Base-by-base conservation (phyloP, 2,113 vertebrate genomes). In the Apeltes quadracus region DNA sequence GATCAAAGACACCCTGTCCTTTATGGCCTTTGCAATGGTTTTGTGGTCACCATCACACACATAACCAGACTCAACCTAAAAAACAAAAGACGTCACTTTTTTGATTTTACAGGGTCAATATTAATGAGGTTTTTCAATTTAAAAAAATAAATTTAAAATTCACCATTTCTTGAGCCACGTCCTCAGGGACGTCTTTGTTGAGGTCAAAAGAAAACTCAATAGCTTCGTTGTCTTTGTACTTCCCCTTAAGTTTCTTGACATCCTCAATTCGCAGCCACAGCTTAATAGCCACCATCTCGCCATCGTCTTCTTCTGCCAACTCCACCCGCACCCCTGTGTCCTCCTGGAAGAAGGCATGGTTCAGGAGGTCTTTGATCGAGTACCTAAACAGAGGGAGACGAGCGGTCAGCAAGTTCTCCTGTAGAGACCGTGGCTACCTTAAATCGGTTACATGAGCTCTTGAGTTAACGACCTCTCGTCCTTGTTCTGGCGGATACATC, bases 171-270 rank as follows among this genome's bases (percentile, higher is more conserved):
- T 98, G 97, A 57, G 97, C 96, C 83, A 99, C 97, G 54, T 97
- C 97, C 79, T 99, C 97, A 59, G 97, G 95, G 44, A 98, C 95
- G 72, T 99, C 97, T 93, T 96, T 97, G 83, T 93, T 93, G 87
- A 99, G 93, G 85, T 99, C 97, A 93, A 99, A 99, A 44, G 97
- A 98, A 93, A 99, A 99, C 81, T 98, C 97, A 75, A 99, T 97
- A 65, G 97, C 97, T 88, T 99, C 97, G 63, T 98, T 99, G 84
- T 99, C 97, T 92, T 99, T 99, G 62, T 99, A 99, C 91, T 99
- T 99, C 77, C 97, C 97, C 91, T 99, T 99, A 25, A 99, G 94
- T 83, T 97, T 98, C 90, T 98, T 98, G 68, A 95, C 95, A 85
- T 99, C 97, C 91, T 99, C 97, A 88, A 99, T 98, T 85, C 97